A percentile compares a stretch with the other conserved stretches of the same genome.
Evolutionary conservation across 92 coral and sea anemone species (phyloP).

Genomic region (Umimayanthus chanpuru): DNA sequence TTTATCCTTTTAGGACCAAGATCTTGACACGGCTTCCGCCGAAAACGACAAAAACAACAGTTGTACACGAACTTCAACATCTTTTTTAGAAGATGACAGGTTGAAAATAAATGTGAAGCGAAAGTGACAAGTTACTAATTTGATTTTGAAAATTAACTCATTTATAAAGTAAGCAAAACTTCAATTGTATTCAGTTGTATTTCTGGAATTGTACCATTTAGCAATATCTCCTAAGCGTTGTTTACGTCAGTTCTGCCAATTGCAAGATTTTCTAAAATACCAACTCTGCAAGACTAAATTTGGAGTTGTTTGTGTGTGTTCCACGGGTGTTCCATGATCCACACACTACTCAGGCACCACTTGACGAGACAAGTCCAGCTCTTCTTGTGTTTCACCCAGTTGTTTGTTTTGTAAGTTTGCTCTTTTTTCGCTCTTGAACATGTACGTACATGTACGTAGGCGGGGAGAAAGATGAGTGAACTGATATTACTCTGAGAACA

Average conservation of each 20-base stretch:
- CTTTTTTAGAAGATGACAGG: neutral
- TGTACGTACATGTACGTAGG: conserved; percentile 1
- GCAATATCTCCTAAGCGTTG: neutral
- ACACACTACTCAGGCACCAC: neutral
- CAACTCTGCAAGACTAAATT: neutral
- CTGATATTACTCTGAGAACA: neutral
- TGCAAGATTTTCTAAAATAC: neutral
- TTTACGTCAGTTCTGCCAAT: neutral
- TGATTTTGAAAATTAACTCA: neutral
- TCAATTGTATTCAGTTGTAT: neutral
- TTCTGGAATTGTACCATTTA: neutral
- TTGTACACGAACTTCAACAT: conserved; percentile 10
- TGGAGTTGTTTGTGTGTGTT: conserved; percentile 5
- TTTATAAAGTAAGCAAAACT: neutral
- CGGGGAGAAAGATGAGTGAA: neutral
- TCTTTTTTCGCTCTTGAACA: neutral
- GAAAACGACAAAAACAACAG: conserved; percentile 32
- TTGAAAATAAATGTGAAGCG: neutral
- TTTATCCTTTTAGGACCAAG: neutral
- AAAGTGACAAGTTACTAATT: neutral
- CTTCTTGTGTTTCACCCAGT: conserved; percentile 14
- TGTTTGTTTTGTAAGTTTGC: conserved; percentile 28
- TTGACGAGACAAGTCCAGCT: conserved; percentile 8
- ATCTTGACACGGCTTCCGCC: conserved; percentile 37
- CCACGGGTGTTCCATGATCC: neutral